Evolutionary conservation across 2,113 vertebrate genomes (phyloP).

Genomic region (Vimba vimba): DNA sequence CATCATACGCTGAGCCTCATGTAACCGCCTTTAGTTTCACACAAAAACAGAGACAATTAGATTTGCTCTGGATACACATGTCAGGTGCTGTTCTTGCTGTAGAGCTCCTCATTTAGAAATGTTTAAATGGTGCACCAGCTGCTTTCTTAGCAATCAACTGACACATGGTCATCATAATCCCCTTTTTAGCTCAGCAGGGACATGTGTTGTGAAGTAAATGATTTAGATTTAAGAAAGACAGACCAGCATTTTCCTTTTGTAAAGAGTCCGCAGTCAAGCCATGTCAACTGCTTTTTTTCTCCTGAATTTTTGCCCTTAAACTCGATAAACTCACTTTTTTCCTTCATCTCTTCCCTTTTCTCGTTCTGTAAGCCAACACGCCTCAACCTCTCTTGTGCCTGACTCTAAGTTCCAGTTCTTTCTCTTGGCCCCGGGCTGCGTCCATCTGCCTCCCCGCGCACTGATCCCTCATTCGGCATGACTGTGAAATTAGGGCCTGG

Average conservation of each 20-base stretch:
- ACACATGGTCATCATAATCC: not conserved
- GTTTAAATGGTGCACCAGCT: not conserved
- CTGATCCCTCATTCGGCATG: slow-evolving; percentile 78
- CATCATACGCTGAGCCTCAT: not conserved
- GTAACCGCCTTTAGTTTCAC: not conserved
- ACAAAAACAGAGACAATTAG: slow-evolving; percentile 15
- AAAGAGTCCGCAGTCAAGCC: too few relatives aligned
- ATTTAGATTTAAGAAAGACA: slow-evolving; percentile 17
- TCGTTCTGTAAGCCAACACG: slow-evolving; percentile 38
- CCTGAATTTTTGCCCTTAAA: not conserved
- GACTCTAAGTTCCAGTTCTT: slow-evolving; percentile 37
- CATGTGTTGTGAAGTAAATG: not conserved
- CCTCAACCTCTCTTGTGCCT: slow-evolving; percentile 24
- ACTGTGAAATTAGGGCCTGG: slow-evolving; percentile 66
- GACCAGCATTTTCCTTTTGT: slow-evolving; percentile 11
- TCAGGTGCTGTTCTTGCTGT: not conserved
- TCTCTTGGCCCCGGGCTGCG: slow-evolving; percentile 70
- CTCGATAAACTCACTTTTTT: not conserved
- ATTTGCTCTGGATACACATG: not conserved
- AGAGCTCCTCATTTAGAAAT: not conserved
- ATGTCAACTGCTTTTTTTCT: slow-evolving; percentile 3
- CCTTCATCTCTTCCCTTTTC: not conserved
- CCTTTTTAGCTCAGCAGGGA: slow-evolving; percentile 9
- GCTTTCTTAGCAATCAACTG: not conserved
- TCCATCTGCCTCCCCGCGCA: slow-evolving; percentile 76